Conservation (phyloP, 2,113 vertebrate species). For the Oncorhynchus tshawytscha region DNA sequence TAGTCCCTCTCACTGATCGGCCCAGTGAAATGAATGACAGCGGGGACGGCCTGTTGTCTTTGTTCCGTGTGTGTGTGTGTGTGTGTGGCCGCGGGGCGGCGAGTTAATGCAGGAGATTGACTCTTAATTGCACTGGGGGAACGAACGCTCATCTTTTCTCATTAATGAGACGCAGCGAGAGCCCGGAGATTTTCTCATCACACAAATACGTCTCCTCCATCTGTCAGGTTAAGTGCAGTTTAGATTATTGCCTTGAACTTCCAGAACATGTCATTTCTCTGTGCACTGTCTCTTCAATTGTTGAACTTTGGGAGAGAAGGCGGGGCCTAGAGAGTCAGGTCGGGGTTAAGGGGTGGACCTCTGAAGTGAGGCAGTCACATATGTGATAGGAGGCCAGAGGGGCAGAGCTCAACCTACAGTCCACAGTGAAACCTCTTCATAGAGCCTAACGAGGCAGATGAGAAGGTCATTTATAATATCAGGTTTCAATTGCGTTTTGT, state of each 20-base stretch:
- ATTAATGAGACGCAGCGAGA: slow-evolving; percentile 67
- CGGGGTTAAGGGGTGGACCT: slow-evolving; percentile 36
- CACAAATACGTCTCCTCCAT: slow-evolving; percentile 56
- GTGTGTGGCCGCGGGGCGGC: slow-evolving; percentile 72
- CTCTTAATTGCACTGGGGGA: slow-evolving; percentile 74
- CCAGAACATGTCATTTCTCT: slow-evolving; percentile 43
- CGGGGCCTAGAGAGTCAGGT: slow-evolving; percentile 35
- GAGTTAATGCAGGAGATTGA: slow-evolving; percentile 73
- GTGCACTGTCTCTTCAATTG: slow-evolving; percentile 45
- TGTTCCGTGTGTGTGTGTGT: slow-evolving; percentile 64
- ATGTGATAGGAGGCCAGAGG: slow-evolving; percentile 52
- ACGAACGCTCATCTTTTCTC: slow-evolving; percentile 69
- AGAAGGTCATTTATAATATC: slow-evolving; percentile 75
- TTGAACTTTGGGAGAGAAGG: slow-evolving; percentile 45
- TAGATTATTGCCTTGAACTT: slow-evolving; percentile 56
- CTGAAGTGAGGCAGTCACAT: slow-evolving; percentile 63
- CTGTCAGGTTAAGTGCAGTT: slow-evolving; percentile 66
- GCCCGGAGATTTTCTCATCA: slow-evolving; percentile 64
- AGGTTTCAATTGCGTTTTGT: slow-evolving; percentile 73
- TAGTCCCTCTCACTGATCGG: slow-evolving; percentile 42
- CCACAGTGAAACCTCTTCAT: slow-evolving; percentile 57
- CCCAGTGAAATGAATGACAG: slow-evolving; percentile 65
- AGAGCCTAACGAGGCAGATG: slow-evolving; percentile 74
- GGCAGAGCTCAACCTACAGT: slow-evolving; percentile 11
- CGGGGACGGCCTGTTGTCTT: slow-evolving; percentile 63